phyloP scores from a whole-genome alignment of 2,888 invertebrate genomes.

The Agriopis leucophaearia region DNA sequence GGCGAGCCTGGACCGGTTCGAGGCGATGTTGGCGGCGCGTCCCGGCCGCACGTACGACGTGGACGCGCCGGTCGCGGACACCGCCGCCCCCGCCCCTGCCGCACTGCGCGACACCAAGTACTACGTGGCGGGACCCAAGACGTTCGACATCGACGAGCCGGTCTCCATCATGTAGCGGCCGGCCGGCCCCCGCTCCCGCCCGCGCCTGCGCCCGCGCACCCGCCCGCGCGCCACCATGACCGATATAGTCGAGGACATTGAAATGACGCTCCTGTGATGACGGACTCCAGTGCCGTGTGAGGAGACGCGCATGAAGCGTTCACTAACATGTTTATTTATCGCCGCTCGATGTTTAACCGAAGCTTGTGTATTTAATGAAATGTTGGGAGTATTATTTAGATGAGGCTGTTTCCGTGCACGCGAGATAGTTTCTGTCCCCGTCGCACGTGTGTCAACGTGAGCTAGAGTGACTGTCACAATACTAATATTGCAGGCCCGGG shows the following conservation, averaged over 20 bases:
- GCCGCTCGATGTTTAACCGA: slow-evolving; percentile 4
- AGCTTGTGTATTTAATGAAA: background rate
- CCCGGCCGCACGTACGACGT: slow-evolving; percentile 55
- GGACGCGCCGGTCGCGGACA: slow-evolving; percentile 45
- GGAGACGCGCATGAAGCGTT: background rate
- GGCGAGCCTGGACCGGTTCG: slow-evolving; percentile 79
- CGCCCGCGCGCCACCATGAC: background rate
- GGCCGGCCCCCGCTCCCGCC: background rate
- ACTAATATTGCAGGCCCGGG: background rate
- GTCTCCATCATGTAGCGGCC: slow-evolving; percentile 49
- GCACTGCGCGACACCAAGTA: slow-evolving; percentile 43
- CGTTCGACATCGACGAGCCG: slow-evolving; percentile 87
- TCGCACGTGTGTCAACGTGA: too few species aligned
- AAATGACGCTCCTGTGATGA: background rate
- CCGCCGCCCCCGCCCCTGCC: slow-evolving; percentile 30
- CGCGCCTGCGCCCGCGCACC: slow-evolving; percentile 29
- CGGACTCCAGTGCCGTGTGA: background rate
- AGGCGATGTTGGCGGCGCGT: slow-evolving; percentile 68
- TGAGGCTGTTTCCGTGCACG: slow-evolving; percentile 9
- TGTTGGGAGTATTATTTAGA: slow-evolving; percentile 20
- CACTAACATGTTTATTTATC: background rate
- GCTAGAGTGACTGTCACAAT: slow-evolving; percentile 21
- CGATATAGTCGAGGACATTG: background rate
- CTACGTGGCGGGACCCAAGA: slow-evolving; percentile 80
- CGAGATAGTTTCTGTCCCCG: too few species aligned